Evolutionary conservation across 2,888 invertebrate species (phyloP), one percentile per base, ranked within the genome.

Genomic region (Junonia oenone): DNA sequence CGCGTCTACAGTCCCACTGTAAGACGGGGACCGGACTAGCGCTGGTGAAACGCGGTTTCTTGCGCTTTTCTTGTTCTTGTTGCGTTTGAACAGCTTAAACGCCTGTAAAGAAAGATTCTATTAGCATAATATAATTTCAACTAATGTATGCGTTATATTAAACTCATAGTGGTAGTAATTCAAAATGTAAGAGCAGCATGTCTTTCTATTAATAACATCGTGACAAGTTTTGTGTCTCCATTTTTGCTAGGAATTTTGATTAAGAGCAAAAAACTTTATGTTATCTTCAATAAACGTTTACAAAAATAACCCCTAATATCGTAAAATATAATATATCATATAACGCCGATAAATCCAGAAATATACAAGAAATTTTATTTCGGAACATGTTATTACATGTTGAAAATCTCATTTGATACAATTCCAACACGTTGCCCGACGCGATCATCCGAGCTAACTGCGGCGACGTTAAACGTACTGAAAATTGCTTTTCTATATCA

Each of bases 41-140:
- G 76, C 78, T 0, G 89, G 89, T 0, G 89, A 87, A 43, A 90
- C 78, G 22, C 82, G 75, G 70, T 89, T 89, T 2, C 83, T 79
- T 0, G 76, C 63, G 60, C 65, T 71, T 63, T 86, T 87, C 56
- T 78, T 78, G 49, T 62, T 78, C 55, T 83, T 82, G 68, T 69
- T 85, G 35, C 82, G 62, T 57, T 88, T 89, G 77, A 90, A 90
- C 31, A 90, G 66, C 65, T 89, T 90, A 80, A 90, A 88, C 68
- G 89, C 89, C 89, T 90, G 83, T 6, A 53, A 52, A 51, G 14
- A 56, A 38, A 19, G 6, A 43, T 37, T 13, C 14, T 11, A 33
- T 33, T 33, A 33, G 31, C 3, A n/a, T n/a, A 1, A n/a, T 1
- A 11, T 29, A 8, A 29, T 5, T 5, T 26, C 6, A 29, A 11